A percentile compares a stretch with the other conserved stretches of the same genome.
Evolutionary conservation across 2,113 vertebrate genomes (phyloP).

Genomic region (Campylorhamphus procurvoides): DNA sequence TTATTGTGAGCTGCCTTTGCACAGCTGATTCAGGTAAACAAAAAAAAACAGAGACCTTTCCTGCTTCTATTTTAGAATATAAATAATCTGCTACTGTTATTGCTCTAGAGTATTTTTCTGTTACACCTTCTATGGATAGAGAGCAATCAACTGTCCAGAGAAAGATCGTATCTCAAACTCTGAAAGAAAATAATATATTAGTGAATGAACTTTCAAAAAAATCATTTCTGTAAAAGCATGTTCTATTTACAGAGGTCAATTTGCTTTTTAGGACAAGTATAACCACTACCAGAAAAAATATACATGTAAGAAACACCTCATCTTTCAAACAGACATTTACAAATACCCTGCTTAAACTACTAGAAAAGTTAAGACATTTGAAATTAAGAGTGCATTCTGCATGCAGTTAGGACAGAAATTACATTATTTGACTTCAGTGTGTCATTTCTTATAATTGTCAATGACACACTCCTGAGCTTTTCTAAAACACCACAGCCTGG

Average conservation of each 20-base stretch:
- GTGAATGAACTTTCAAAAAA: neutral
- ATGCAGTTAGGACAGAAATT: constrained; percentile 36
- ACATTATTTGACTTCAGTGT: neutral
- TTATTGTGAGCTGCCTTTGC: neutral
- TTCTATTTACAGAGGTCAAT: constrained; percentile 45
- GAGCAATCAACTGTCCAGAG: neutral
- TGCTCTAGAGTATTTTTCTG: neutral
- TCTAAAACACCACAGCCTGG: neutral
- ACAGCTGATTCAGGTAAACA: neutral
- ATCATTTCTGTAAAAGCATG: constrained; percentile 23
- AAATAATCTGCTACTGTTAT: neutral
- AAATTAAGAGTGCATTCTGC: constrained; percentile 32
- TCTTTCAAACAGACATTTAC: constrained; percentile 43
- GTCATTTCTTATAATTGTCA: neutral
- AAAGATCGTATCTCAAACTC: neutral
- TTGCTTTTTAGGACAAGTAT: constrained; percentile 13
- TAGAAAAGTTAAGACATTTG: constrained; percentile 32
- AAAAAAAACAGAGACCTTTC: neutral
- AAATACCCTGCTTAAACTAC: constrained; percentile 35
- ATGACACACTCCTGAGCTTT: neutral
- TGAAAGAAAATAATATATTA: constrained; percentile 5
- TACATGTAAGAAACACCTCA: neutral
- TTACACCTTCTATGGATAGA: neutral
- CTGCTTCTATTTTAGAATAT: neutral
- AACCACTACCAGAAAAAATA: constrained; percentile 26